A percentile compares a stretch with the other conserved stretches of the same genome.
Conservation (phyloP, 1,140 invertebrate genomes). For the Oryctes rhinoceros region DNA sequence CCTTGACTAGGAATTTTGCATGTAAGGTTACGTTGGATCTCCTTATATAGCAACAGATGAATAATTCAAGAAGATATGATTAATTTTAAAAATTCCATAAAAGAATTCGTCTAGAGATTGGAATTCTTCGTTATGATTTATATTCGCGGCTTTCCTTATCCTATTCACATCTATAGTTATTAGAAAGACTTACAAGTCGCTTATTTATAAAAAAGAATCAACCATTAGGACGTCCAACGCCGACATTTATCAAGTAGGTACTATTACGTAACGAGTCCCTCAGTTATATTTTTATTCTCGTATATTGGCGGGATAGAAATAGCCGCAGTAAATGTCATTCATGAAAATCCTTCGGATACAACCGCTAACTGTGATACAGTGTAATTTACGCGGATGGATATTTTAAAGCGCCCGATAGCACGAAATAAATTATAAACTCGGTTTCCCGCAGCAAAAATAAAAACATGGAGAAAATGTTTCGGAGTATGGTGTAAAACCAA, state of each 20-base stretch:
- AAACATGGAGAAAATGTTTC: neutral
- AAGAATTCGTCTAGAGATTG: too few species aligned
- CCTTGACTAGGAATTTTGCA: too few species aligned
- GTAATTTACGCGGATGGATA: conserved; percentile 34
- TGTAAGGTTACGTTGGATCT: too few species aligned
- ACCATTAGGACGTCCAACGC: neutral
- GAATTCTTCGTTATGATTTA: too few species aligned
- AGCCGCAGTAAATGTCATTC: conserved; percentile 34
- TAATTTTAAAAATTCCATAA: too few species aligned
- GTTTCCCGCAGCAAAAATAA: neutral
- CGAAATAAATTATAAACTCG: conserved; percentile 8
- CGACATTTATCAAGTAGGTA: neutral
- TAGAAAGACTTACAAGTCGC: too few species aligned
- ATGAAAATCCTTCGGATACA: conserved; percentile 33
- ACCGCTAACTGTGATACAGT: conserved; percentile 8
- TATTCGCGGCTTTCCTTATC: too few species aligned
- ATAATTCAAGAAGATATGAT: too few species aligned
- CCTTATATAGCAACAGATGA: too few species aligned
- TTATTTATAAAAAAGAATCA: neutral
- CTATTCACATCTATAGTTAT: too few species aligned
- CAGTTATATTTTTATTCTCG: neutral
- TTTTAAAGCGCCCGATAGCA: conserved; percentile 30
- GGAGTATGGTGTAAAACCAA: neutral
- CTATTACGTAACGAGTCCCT: neutral
- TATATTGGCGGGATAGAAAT: neutral